phyloP scores from a whole-genome alignment of 2,113 vertebrate species.

The Rhizomys pruinosus region DNA sequence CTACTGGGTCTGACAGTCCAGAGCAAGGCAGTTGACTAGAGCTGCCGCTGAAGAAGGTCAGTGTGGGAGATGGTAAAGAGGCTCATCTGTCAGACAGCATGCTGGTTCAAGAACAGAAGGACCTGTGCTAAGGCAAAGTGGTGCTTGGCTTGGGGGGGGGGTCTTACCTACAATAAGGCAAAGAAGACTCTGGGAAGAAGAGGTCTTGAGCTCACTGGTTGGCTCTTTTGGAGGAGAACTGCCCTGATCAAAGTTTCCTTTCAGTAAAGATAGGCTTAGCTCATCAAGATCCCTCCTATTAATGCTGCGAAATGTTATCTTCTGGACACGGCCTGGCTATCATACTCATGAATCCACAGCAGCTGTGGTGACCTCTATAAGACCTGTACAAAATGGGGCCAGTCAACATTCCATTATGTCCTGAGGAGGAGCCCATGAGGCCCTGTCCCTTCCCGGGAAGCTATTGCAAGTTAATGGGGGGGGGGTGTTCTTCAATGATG shows the following conservation, averaged over 20 bases:
- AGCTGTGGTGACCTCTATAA: not conserved
- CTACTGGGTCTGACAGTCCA: not conserved
- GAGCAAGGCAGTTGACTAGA: not conserved
- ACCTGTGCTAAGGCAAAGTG: slow-evolving; percentile 7
- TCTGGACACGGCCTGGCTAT: not conserved
- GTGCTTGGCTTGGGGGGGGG: not conserved
- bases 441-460: not conserved
- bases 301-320: not conserved
- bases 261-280: not conserved
- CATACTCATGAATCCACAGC: not conserved
- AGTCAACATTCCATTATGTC: not conserved
- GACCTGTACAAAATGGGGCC: not conserved
- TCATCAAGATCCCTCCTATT: not conserved
- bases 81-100: not conserved
- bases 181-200: not conserved
- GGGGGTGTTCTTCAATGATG: not conserved
- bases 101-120: not conserved
- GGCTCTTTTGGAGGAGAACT: not conserved
- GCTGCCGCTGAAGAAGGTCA: not conserved
- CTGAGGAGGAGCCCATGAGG: not conserved
- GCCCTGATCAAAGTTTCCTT: slow-evolving; percentile 23
- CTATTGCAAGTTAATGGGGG: too few relatives aligned
- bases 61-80: not conserved
- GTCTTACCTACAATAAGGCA: not conserved
- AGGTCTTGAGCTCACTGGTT: not conserved